Conservation (phyloP, 2,113 vertebrate species). For the Phyllostomus discolor region DNA sequence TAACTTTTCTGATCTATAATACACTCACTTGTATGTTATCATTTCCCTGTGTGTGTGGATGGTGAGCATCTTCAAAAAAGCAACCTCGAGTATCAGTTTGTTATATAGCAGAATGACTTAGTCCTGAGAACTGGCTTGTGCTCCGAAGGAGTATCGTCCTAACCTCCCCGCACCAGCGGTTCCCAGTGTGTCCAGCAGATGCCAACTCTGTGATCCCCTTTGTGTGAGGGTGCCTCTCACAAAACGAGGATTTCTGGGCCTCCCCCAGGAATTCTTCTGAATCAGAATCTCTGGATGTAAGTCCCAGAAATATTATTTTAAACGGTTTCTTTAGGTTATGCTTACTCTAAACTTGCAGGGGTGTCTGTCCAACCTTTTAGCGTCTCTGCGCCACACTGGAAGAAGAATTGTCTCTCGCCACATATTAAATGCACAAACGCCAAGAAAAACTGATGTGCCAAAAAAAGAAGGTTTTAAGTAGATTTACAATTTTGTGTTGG, state of each 20-base stretch:
- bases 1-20: neutral
- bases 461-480: too few species aligned
- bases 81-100: neutral
- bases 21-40: neutral
- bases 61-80: neutral
- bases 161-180: neutral
- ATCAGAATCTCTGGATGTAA: neutral
- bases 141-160: neutral
- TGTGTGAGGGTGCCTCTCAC: neutral
- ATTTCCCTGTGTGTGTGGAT: neutral
- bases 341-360: neutral
- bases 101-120: neutral
- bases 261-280: neutral
- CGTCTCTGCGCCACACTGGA: too few species aligned
- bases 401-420: too few species aligned
- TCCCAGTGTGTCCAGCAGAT: neutral
- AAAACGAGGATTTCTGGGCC: neutral
- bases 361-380: too few species aligned
- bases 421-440: too few species aligned
- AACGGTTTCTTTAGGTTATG: neutral
- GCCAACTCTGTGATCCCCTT: neutral
- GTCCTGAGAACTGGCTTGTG: neutral
- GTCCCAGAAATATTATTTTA: neutral
- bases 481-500: too few species aligned
- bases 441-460: too few species aligned